A percentile compares a stretch with the other conserved stretches of the same genome.
phyloP scores from a whole-genome alignment of 2,888 invertebrate genomes.

The Asteroscopus sphinx region DNA sequence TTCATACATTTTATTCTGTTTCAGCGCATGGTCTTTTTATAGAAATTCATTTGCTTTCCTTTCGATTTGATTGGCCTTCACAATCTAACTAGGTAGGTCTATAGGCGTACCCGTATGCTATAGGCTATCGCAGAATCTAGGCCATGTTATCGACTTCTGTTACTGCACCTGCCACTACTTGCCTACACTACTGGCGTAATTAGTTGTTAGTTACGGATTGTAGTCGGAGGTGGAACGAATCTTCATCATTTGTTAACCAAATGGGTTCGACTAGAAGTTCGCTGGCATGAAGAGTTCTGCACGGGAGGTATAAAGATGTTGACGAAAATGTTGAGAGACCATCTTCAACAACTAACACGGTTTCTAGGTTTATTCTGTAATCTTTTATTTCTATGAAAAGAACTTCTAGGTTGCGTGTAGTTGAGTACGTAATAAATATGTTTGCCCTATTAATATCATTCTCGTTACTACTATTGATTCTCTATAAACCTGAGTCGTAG shows the following conservation, averaged over 20 bases:
- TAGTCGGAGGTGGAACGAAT: constrained; percentile 56
- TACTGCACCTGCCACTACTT: constrained; percentile 59
- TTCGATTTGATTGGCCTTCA: constrained; percentile 36
- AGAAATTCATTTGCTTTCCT: constrained; percentile 2
- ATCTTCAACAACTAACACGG: background rate
- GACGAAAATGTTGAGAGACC: too few relatives aligned
- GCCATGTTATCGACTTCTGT: constrained; percentile 68
- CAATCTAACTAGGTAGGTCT: constrained; percentile 20
- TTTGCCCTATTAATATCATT: too few relatives aligned
- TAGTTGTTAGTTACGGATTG: constrained; percentile 57
- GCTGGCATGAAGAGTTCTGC: constrained; percentile 21
- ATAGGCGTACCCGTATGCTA: constrained; percentile 30
- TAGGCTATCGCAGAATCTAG: constrained; percentile 66
- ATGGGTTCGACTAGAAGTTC: constrained; percentile 35
- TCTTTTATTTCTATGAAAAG: too few relatives aligned
- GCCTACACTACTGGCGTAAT: constrained; percentile 49
- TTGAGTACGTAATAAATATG: too few relatives aligned
- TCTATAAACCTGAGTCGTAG: constrained; percentile 29
- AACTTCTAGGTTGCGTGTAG: too few relatives aligned
- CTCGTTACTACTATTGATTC: constrained; percentile 17
- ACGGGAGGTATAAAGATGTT: constrained; percentile 21
- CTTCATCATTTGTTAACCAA: constrained; percentile 60
- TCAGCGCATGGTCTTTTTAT: too few relatives aligned
- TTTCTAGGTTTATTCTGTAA: too few relatives aligned
- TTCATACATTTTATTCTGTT: too few relatives aligned